A percentile compares a stretch with the other conserved stretches of the same genome.
Conservation (phyloP, 1,140 invertebrate species). For the Mya arenaria region DNA sequence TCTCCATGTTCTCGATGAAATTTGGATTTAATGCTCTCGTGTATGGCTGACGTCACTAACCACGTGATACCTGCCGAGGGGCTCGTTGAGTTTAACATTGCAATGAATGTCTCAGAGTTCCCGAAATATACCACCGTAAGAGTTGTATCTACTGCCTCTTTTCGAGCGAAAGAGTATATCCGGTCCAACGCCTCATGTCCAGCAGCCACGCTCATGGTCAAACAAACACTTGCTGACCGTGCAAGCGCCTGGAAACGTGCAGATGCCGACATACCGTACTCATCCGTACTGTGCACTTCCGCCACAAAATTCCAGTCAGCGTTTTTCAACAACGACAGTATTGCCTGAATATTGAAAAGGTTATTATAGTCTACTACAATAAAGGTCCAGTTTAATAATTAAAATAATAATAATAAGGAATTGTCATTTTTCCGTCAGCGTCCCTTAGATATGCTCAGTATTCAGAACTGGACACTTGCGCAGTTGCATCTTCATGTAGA, state of each 20-base stretch:
- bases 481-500: too few species aligned
- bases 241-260: too few species aligned
- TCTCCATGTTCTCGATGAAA: too few species aligned
- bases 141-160: constrained; percentile 23
- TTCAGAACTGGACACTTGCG: too few species aligned
- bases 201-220: background rate
- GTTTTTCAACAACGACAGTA: constrained; percentile 40
- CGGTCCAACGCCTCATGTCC: too few species aligned
- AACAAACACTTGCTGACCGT: constrained; percentile 12
- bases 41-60: too few species aligned
- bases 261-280: background rate
- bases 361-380: too few species aligned
- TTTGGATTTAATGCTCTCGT: too few species aligned
- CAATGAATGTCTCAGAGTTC: constrained; percentile 6
- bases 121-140: constrained; percentile 44
- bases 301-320: constrained; percentile 60
- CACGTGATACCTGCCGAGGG: too few species aligned
- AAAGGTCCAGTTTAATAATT: background rate
- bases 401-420: background rate
- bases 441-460: too few species aligned
- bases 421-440: background rate
- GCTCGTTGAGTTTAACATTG: background rate
- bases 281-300: constrained; percentile 58
- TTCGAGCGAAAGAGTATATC: constrained; percentile 11
- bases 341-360: too few species aligned